Conservation (phyloP, 2,797 vertebrate genomes). For the Nannoperca obscura region DNA sequence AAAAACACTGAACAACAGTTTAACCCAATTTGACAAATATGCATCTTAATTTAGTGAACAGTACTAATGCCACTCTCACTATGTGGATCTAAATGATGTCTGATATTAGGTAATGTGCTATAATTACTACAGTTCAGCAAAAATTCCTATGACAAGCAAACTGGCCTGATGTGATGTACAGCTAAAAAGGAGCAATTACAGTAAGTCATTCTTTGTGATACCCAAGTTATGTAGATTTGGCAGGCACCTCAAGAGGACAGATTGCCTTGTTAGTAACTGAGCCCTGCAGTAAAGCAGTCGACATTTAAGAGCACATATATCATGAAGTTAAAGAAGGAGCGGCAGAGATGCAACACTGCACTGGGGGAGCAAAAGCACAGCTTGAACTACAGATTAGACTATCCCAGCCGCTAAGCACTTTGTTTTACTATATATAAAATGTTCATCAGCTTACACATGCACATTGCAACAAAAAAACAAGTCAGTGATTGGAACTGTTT, state of each 20-base stretch:
- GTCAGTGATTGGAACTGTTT: background rate
- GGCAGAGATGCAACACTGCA: conserved; percentile 32
- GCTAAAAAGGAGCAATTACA: conserved; percentile 43
- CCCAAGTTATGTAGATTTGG: conserved; percentile 55
- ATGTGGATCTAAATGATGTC: conserved; percentile 14
- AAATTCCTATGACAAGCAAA: conserved; percentile 45
- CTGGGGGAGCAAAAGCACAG: conserved; percentile 3
- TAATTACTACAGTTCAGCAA: conserved; percentile 38
- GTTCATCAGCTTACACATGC: background rate
- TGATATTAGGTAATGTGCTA: conserved; percentile 34
- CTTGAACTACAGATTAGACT: background rate
- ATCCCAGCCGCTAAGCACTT: background rate
- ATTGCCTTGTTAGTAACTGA: conserved; percentile 37
- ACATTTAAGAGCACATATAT: conserved; percentile 63
- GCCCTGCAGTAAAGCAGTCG: conserved; percentile 40
- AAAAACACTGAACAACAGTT: conserved; percentile 6
- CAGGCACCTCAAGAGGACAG: conserved; percentile 42
- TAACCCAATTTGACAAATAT: conserved; percentile 15
- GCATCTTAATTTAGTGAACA: conserved; percentile 16
- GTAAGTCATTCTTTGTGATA: conserved; percentile 41
- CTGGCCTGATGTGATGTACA: conserved; percentile 25
- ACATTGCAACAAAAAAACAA: background rate
- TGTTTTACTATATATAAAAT: background rate
- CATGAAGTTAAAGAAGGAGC: conserved; percentile 37
- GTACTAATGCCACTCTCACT: background rate